Evolutionary conservation across 2,888 invertebrate species (phyloP).

Genomic region (Hedya salicella): DNA sequence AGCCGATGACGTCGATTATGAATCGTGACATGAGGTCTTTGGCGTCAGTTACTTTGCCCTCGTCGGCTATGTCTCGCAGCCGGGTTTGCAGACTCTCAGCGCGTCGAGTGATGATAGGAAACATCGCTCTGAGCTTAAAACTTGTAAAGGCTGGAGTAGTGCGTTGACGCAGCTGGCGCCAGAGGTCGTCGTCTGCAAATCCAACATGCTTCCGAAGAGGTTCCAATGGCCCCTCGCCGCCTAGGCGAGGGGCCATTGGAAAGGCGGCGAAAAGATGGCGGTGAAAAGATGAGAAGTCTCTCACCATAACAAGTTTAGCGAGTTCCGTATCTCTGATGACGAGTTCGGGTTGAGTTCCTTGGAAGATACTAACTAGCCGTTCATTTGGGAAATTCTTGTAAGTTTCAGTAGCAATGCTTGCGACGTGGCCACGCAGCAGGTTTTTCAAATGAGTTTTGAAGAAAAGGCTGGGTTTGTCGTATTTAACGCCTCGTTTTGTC

Average conservation of each 20-base stretch:
- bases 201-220: constrained; percentile 38
- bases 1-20: no score
- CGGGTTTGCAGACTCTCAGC: constrained; percentile 9
- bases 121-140: constrained; percentile 41
- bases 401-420: constrained; percentile 1
- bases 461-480: neutral
- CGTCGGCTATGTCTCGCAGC: no score
- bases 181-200: constrained; percentile 41
- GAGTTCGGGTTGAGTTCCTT: constrained; percentile 13
- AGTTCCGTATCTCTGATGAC: constrained; percentile 34
- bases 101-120: constrained; percentile 39
- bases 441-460: neutral
- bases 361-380: constrained; percentile 27
- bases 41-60: no score
- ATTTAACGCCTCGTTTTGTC: neutral
- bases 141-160: constrained; percentile 41
- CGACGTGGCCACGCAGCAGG: constrained; percentile 7
- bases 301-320: constrained; percentile 23
- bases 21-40: no score
- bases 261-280: no score
- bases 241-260: no score
- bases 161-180: constrained; percentile 40
- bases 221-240: constrained; percentile 20
- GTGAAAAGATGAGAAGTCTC: constrained; percentile 33
- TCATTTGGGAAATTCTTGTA: constrained; percentile 34